phyloP scores from a whole-genome alignment of 1,140 invertebrate genomes.

The Arctopsyche grandis region DNA sequence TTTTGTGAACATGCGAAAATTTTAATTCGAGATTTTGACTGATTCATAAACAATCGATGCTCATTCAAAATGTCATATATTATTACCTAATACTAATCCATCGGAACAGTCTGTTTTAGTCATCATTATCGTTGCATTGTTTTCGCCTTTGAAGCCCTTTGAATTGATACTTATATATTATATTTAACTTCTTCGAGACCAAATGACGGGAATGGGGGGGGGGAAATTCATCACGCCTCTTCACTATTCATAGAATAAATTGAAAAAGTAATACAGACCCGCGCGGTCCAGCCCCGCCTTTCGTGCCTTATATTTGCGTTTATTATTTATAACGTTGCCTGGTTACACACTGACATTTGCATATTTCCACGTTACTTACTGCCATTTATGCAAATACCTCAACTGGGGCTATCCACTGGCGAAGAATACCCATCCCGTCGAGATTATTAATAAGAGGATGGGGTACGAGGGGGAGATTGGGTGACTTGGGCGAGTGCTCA shows the following conservation, averaged over 20 bases:
- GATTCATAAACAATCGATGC: too few species aligned
- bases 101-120: too few species aligned
- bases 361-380: constrained; percentile 50
- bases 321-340: constrained; percentile 50
- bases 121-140: too few species aligned
- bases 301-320: constrained; percentile 41
- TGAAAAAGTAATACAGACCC: constrained; percentile 44
- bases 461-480: not conserved
- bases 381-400: constrained; percentile 47
- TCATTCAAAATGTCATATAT: too few species aligned
- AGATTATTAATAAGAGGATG: constrained; percentile 22
- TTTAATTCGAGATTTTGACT: too few species aligned
- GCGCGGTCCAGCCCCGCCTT: constrained; percentile 22
- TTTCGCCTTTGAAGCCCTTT: too few species aligned
- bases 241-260: constrained; percentile 52
- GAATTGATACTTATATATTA: too few species aligned
- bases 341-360: constrained; percentile 50
- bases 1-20: too few species aligned
- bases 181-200: too few species aligned
- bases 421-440: constrained; percentile 40
- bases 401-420: constrained; percentile 36
- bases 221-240: constrained; percentile 45
- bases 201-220: too few species aligned
- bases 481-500: not conserved
- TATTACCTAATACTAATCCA: too few species aligned